These are phyloP conservation scores for Chionodraco myersi DNA, from an alignment of 2,113 vertebrate species.

Conservation along the genomic window DNA sequence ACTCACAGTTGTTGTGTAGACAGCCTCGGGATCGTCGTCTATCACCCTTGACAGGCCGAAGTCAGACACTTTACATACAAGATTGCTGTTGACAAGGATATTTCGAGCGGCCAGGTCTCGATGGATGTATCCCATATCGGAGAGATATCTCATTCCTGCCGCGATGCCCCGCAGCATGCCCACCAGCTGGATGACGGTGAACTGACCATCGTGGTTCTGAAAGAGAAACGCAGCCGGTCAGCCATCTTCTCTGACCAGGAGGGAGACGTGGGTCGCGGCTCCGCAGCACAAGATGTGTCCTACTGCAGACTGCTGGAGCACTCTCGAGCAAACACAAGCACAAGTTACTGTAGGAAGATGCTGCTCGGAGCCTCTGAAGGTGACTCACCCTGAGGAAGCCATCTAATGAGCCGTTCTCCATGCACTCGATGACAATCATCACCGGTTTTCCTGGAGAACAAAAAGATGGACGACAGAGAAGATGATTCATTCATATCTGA, in stretches of 20 bases:
- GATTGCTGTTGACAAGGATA: slow-evolving; percentile 99
- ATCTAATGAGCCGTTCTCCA: slow-evolving; percentile 98
- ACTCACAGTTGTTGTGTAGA: slow-evolving; percentile 99
- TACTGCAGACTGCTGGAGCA: slow-evolving; percentile 53
- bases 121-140: slow-evolving; percentile 98
- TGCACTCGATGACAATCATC: slow-evolving; percentile 99
- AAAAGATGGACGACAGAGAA: slow-evolving; percentile 27
- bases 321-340: slow-evolving; percentile 9
- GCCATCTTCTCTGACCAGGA: slow-evolving; percentile 64
- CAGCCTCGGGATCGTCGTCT: slow-evolving; percentile 97
- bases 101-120: slow-evolving; percentile 97
- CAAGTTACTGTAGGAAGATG: slow-evolving; percentile 7
- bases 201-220: slow-evolving; percentile 98
- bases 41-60: slow-evolving; percentile 98
- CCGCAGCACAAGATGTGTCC: slow-evolving; percentile 65
- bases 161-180: slow-evolving; percentile 98
- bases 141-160: slow-evolving; percentile 97
- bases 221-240: slow-evolving; percentile 53
- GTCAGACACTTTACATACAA: slow-evolving; percentile 99
- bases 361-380: slow-evolving; percentile 40
- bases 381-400: slow-evolving; percentile 95
- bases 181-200: slow-evolving; percentile 97
- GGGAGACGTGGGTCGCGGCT: slow-evolving; percentile 65
- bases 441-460: slow-evolving; percentile 92
- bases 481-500: slow-evolving; percentile 65